Evolutionary conservation across 2,797 vertebrate genomes (phyloP), one percentile per base, ranked within the genome.

Genomic region (Danio jaintianensis): DNA sequence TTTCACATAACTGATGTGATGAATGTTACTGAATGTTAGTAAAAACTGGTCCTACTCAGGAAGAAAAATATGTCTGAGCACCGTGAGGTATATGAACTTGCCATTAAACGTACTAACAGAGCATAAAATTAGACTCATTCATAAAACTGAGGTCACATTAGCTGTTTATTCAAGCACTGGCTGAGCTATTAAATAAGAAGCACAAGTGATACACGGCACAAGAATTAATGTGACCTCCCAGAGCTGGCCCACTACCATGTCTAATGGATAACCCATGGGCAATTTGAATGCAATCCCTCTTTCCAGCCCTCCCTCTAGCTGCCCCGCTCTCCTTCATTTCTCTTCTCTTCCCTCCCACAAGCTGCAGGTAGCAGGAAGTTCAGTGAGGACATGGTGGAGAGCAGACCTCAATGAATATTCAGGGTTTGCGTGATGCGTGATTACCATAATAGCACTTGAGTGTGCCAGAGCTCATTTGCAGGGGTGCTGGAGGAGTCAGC

Each of bases 371-470:
- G 80, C 61, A 74, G 78, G 29, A 75, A 63, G 80, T 73, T 85
- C 77, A 80, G 48, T 7, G 53, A 75, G 70, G 75, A 72, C 43
- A n/a, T 59, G 42, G 45, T 16, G 42, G 73, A 62, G 45, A 76
- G 48, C 81, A 83, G 74, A 78, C 78, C 81, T 78, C 38, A 75
- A 81, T 85, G 78, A 85, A 85, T 85, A 83, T 85, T 83, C 84
- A 83, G 48, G 42, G 9, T 40, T 59, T 81, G 83, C 40, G 1
- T 62, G 78, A 83, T 75, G 78, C 74, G 59, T 15, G 58, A 86
- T 86, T 86, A 81, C 75, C 75, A 84, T 86, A 86, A 84, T 81
- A 69, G 75, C 70, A 67, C 68, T 70, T 61, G 56, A 61, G 75
- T 43, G 55, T 78, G 80, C 85, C 82, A 82, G 43, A 72, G 56